These are phyloP conservation scores for Branchipolynoe longqiensis DNA, from an alignment of 2,888 invertebrate genomes.

Conservation along the genomic window DNA sequence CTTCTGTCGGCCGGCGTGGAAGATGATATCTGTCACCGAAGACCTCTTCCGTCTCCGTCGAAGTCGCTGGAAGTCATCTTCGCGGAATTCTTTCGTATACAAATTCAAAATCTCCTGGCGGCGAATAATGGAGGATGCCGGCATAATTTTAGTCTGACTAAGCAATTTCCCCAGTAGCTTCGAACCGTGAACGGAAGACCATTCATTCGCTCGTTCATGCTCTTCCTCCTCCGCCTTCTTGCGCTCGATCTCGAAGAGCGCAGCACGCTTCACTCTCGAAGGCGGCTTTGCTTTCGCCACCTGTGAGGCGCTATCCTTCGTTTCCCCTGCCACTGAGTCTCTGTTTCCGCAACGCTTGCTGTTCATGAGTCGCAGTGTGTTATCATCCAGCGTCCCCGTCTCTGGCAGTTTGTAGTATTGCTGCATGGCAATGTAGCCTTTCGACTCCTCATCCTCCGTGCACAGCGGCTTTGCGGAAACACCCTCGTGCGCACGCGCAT, in stretches of 20 bases:
- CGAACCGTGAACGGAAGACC: background rate
- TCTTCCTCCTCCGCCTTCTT: background rate
- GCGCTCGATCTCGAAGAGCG: background rate
- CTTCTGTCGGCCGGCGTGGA: background rate
- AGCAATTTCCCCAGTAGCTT: constrained; percentile 1
- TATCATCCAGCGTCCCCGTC: constrained; percentile 63
- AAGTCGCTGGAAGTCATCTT: background rate
- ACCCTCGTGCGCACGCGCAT: constrained; percentile 27
- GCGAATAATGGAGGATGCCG: constrained; percentile 10
- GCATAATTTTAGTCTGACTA: constrained; percentile 4
- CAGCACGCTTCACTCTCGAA: constrained; percentile 18
- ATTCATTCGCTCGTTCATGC: background rate
- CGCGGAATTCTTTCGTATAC: constrained; percentile 9
- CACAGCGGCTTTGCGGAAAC: constrained; percentile 54
- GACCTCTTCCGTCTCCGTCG: background rate
- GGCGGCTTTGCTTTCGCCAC: background rate
- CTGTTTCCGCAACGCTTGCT: constrained; percentile 66
- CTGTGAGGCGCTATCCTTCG: background rate
- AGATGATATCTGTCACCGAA: background rate
- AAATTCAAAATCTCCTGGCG: constrained; percentile 28
- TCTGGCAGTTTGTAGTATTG: constrained; percentile 59
- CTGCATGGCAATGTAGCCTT: constrained; percentile 59
- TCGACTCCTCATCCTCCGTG: constrained; percentile 55
- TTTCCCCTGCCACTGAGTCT: constrained; percentile 52
- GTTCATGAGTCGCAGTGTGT: constrained; percentile 63